phyloP scores from a whole-genome alignment of 1,140 invertebrate species.

The Bombus confusus region DNA sequence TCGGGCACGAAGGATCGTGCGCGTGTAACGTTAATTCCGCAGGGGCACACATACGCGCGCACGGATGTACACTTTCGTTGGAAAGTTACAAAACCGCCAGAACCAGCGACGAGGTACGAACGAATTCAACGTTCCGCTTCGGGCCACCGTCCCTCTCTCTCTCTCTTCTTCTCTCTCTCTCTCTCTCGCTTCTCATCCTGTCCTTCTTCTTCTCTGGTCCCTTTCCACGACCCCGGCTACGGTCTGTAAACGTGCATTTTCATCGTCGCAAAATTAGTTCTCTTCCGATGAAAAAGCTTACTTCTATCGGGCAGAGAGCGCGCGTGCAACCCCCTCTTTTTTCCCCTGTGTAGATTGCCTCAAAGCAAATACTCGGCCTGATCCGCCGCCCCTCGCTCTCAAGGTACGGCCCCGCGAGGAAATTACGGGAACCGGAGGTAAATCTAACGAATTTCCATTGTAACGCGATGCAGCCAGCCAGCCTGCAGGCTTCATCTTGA shows the following conservation, averaged over 20 bases:
- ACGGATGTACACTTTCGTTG: conserved; percentile 59
- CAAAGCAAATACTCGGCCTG: conserved; percentile 62
- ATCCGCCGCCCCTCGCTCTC: neutral
- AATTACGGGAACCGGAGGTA: conserved; percentile 56
- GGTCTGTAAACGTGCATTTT: conserved; percentile 56
- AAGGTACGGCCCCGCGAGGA: conserved; percentile 23
- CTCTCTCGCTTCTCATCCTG: conserved; percentile 15
- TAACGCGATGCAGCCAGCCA: conserved; percentile 18
- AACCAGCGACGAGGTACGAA: conserved; percentile 62
- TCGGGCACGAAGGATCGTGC: conserved; percentile 30
- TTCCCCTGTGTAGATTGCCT: conserved; percentile 56
- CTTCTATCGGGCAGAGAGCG: conserved; percentile 56
- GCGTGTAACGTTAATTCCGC: conserved; percentile 60
- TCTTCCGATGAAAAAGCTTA: conserved; percentile 65
- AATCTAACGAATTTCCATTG: conserved; percentile 62
- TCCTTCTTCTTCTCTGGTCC: neutral
- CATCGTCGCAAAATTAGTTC: conserved; percentile 59
- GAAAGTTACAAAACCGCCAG: conserved; percentile 65
- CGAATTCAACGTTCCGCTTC: conserved; percentile 62
- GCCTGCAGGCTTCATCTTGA: neutral
- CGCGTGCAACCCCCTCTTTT: conserved; percentile 19
- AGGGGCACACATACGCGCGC: conserved; percentile 33
- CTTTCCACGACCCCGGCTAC: neutral
- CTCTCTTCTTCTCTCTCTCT: neutral
- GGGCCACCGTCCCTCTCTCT: conserved; percentile 31